Base-by-base conservation (phyloP, 2,797 vertebrate species). In the Onychomys arenicola region DNA sequence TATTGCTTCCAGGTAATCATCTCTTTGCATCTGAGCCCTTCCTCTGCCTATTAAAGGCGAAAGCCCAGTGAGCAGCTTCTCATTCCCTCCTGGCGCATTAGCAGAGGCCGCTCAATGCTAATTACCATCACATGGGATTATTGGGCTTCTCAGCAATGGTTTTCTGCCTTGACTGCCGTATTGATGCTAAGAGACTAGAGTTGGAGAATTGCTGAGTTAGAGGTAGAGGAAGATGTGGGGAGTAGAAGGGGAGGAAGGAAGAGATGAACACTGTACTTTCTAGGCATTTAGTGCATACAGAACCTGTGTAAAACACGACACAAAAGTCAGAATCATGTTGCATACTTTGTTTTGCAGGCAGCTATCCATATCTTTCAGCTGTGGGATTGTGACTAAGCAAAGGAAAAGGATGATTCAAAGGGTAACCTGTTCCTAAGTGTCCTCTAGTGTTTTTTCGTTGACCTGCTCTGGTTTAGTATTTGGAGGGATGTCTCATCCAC, bases 21-120 rank as follows among this genome's bases (percentile, higher is more conserved):
- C 87, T 81, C 27, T 65, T 34, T 67, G 5, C 52, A 6, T 65
- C 40, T 55, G 52, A 82, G 7, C 29, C 40, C 49, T 61, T 59
- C 32, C 9, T 52, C 69, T 21, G 91, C 55, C 83, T 95, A 92
- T 90, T 94, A 83, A 84, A 19, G 78, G 65, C 27, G 61, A 90
- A 84, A 65, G 78, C 65, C 63, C 78, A 40, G 4, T 14, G 63
- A 90, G 23, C 82, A 82, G 55, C 40, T 43, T 90, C 43, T 89
- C 75, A 57, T 27, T 94, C 37, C 77, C 59, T 29, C 67, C 85
- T 37, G 34, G 61, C 37, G 63, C 77, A 83, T 95, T 88, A 96
- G 87, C 89, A 83, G 91, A 96, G 95, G 77, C 84, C 76, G 37
- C 77, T 96, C 85, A 94, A 88, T 78, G 67, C 96, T 95, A 95